Evolutionary conservation across 2,113 vertebrate species (phyloP), one percentile per base, ranked within the genome.

Genomic region (Corythornis madagascariensis): DNA sequence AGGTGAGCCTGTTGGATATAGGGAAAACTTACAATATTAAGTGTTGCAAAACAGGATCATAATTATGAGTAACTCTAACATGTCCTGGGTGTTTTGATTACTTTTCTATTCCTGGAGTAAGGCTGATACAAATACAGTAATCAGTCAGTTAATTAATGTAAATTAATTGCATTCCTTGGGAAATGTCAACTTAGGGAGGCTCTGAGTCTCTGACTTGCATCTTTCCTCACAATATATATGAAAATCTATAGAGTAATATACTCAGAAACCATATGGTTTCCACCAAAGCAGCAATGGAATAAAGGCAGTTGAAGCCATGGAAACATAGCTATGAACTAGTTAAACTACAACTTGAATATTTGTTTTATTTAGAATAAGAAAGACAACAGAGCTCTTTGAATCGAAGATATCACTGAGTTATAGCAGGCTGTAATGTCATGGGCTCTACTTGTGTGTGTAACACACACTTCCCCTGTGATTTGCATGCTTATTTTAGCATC

Each of bases 401-500:
- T 75, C 31, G 64, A 73, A 65, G 64, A 53, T 38, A 33, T 1
- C 56, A 25, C 33, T 90, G 93, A 95, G 77, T 83, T 50, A 45
- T 57, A 78, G 40, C 61, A 88, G 74, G 13, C 65, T 78, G 28
- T 70, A 95, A 43, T 29, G 10, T 53, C 82, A 59, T 12, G 40
- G 56, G 10, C 42, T 85, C 66, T 63, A 56, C 42, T 84, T 42
- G 35, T 79, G 63, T 38, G 19, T 80, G 33, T 70, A 88, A 28
- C 35, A 35, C 59, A 86, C 87, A 52, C 35, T 89, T 82, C 53
- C 70, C 57, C 50, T 3, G 16, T 69, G 72, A 86, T 91, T 94
- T 91, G 16, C 61, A 63, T 88, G 78, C 77, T 93, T 94, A 93
- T 90, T 95, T 89, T 79, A 90, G 72, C 13, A 7, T 84, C 84